Evolutionary conservation across 2,888 invertebrate genomes (phyloP).

Genomic region (Agrenia bidenticulata): DNA sequence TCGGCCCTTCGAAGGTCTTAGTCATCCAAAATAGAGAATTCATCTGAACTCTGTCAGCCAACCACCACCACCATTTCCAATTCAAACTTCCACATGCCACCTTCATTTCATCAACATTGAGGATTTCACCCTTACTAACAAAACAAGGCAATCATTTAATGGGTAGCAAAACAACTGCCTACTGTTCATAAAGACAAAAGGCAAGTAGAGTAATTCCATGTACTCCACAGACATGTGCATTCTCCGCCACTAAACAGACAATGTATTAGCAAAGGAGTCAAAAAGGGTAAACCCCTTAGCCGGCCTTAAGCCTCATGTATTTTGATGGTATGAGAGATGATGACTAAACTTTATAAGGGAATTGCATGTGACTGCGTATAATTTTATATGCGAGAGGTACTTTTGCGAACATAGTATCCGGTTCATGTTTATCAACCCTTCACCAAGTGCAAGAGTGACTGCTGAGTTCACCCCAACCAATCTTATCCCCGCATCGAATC

Average conservation of each 20-base stretch:
- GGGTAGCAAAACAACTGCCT: neutral
- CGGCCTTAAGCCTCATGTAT: neutral
- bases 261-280: neutral
- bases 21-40: neutral
- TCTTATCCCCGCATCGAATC: conserved; percentile 2
- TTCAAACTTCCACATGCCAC: neutral
- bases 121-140: neutral
- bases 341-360: neutral
- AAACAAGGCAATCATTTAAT: neutral
- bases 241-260: neutral
- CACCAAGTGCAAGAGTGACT: conserved; percentile 3
- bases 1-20: conserved; percentile 4
- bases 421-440: conserved; percentile 9
- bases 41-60: neutral
- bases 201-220: neutral
- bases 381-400: neutral
- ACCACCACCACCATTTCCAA: neutral
- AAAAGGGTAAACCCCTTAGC: conserved; percentile 1
- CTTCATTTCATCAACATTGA: no score
- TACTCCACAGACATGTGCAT: neutral
- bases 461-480: neutral
- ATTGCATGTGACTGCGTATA: neutral
- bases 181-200: conserved; percentile 1
- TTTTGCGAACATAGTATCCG: conserved; percentile 1
- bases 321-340: conserved; percentile 1